These are phyloP conservation scores for Automeris io DNA, from an alignment of 2,888 invertebrate species.

Conservation along the genomic window DNA sequence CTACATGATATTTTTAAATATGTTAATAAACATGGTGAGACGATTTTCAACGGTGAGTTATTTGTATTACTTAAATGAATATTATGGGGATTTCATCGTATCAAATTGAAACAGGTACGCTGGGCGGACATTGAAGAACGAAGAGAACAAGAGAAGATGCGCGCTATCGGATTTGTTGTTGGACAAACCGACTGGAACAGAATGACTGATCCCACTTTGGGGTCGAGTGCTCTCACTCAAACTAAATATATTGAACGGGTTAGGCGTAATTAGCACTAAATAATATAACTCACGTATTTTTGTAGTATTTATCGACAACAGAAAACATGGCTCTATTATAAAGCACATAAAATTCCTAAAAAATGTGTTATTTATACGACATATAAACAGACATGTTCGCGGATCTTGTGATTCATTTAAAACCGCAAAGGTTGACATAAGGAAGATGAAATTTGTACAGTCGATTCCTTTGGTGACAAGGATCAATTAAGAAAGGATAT, in stretches of 20 bases:
- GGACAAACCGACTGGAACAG: conserved; percentile 97
- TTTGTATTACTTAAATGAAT: background rate
- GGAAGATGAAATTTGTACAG: too few species aligned
- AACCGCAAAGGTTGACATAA: too few species aligned
- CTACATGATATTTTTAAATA: background rate
- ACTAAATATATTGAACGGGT: conserved; percentile 92
- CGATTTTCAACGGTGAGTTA: conserved; percentile 7
- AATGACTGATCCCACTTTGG: conserved; percentile 95
- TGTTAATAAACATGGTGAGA: background rate
- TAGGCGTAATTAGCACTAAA: conserved; percentile 33
- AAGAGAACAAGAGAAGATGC: conserved; percentile 93
- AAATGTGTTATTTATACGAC: too few species aligned
- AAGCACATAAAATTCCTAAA: too few species aligned
- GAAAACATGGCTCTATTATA: too few species aligned
- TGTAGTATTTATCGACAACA: too few species aligned
- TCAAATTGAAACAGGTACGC: conserved; percentile 86
- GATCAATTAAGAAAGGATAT: too few species aligned
- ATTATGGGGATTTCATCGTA: conserved; percentile 42
- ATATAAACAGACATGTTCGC: too few species aligned
- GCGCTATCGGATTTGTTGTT: conserved; percentile 97
- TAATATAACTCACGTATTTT: too few species aligned
- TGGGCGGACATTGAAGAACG: conserved; percentile 99
- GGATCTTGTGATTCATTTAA: too few species aligned
- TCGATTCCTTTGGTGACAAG: too few species aligned
- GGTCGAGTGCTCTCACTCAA: conserved; percentile 92